Evolutionary conservation across 2,113 vertebrate species (phyloP), one percentile per base, ranked within the genome.

Genomic region (Pheucticus melanocephalus): DNA sequence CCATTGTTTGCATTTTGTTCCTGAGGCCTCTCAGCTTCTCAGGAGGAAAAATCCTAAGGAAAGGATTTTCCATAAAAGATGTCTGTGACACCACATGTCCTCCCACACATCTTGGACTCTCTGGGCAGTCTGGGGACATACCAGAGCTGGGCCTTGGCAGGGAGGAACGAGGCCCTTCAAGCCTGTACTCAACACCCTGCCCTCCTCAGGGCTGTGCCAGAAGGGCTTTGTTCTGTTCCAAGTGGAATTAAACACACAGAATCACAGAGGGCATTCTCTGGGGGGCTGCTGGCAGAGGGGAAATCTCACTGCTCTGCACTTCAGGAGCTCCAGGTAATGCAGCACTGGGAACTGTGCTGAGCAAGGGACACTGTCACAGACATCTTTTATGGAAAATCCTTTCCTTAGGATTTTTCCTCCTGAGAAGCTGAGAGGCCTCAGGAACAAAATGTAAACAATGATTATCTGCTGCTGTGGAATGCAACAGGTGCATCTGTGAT

Each of bases 301-400:
- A 39, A 31, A 33, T 11, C 10, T 40, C n/a, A 12, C 1, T 3
- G 1, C 47, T 28, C 35, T 3, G 14, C 1, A 0, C 22, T 15
- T 65, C 56, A 6, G 40, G 10, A 5, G 20, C 42, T 20, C 31
- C 1, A 2, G 40, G 42, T 17, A 8, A 9, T 0, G 19, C 33
- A 77, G 59, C 19, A 19, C 40, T 10, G 39, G 44, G 53, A 0
- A 3, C 35, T 40, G 45, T 0, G 3, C 92, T 44, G 75, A 21
- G 69, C 8, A 8, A n/a, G 10, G 33, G 51, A 5, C 28, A 4
- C 28, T 42, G 40, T 42, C 40, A 3, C 40, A 42, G 40, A 42
- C 15, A 42, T 16, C 40, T 42, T 15, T 42, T 16, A 42, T 42
- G 40, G 15, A 7, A 42, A 42, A 42, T 15, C 40, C 40, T 42